phyloP scores from a whole-genome alignment of 2,888 invertebrate species.

The Diadromus collaris region DNA sequence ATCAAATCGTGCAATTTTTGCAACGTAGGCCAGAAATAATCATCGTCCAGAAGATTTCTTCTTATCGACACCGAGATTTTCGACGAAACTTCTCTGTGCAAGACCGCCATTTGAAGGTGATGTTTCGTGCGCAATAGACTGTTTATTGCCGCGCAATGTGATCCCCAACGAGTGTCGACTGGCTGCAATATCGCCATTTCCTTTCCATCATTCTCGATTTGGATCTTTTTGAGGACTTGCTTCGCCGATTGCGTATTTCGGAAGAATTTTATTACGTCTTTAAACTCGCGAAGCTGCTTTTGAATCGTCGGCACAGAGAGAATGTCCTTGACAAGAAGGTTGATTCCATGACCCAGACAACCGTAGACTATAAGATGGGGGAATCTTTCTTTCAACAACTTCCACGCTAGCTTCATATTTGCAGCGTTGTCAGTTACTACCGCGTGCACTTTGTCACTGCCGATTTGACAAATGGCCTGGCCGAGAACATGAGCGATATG shows the following conservation, averaged over 20 bases:
- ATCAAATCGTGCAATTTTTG: neutral
- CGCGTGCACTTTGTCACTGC: conserved; percentile 14
- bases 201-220: neutral
- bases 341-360: neutral
- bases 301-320: conserved; percentile 2
- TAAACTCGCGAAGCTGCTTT: neutral
- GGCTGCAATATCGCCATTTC: conserved; percentile 4
- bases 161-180: neutral
- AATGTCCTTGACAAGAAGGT: conserved; percentile 25
- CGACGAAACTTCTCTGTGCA: conserved; percentile 11
- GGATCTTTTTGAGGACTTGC: neutral
- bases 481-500: conserved; percentile 9
- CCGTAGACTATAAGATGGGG: conserved; percentile 12
- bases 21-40: neutral
- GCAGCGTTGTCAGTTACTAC: conserved; percentile 13
- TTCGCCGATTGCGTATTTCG: neutral
- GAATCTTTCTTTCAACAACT: conserved; percentile 9
- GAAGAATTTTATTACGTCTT: conserved; percentile 20
- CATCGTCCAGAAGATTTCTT: neutral
- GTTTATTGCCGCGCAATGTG: neutral
- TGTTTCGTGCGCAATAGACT: conserved; percentile 15
- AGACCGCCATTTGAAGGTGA: conserved; percentile 8
- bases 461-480: neutral
- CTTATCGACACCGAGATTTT: conserved; percentile 4
- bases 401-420: conserved; percentile 27